phyloP scores from a whole-genome alignment of 2,113 vertebrate species.

The Petrocephalus microphthalmus region DNA sequence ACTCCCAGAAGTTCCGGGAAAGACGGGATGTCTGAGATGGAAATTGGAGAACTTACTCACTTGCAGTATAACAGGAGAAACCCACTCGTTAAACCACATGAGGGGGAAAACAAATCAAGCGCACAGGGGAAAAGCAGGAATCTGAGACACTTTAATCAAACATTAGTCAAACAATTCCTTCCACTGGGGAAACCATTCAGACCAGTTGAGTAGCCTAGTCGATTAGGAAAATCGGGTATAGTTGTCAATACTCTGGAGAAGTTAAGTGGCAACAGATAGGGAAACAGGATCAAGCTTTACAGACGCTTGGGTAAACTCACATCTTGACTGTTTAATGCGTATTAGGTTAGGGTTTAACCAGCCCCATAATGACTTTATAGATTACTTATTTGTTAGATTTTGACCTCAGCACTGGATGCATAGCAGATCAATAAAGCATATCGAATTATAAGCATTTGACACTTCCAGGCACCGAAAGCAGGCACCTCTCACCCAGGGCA shows the following conservation, averaged over 20 bases:
- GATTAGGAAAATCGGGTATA: not conserved
- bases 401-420: not conserved
- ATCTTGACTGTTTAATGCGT: not conserved
- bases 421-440: constrained; percentile 18
- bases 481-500: not conserved
- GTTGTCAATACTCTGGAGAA: not conserved
- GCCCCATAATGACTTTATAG: constrained; percentile 20
- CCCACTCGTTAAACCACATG: not conserved
- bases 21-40: no score
- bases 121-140: not conserved
- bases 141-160: not conserved
- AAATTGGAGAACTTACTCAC: no score
- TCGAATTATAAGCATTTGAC: constrained; percentile 19
- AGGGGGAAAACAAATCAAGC: not conserved
- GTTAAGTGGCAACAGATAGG: not conserved
- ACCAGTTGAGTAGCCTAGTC: not conserved
- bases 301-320: not conserved
- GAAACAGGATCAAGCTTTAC: not conserved
- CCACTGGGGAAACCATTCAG: not conserved
- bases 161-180: not conserved
- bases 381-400: constrained; percentile 10
- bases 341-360: not conserved
- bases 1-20: no score
- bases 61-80: not conserved
- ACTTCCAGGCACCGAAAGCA: not conserved